These are phyloP conservation scores for Isoperla grammatica DNA, from an alignment of 2,888 invertebrate genomes.

Conservation along the genomic window DNA sequence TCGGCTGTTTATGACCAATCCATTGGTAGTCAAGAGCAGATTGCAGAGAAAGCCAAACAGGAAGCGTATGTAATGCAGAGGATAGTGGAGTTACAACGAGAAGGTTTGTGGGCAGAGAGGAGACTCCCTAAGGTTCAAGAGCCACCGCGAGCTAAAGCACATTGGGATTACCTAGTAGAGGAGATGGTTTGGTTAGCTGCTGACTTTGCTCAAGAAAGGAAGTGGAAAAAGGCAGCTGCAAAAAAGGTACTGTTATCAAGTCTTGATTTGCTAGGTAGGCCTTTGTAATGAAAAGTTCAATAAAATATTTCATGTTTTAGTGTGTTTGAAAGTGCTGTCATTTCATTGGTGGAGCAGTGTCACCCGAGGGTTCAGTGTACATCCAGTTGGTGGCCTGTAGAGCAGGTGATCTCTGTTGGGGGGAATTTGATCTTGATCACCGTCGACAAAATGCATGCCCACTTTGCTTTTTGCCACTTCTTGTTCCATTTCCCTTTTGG, in stretches of 20 bases:
- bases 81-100: constrained; percentile 85
- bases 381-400: too few species aligned
- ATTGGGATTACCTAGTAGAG: constrained; percentile 98
- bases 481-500: too few species aligned
- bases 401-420: too few species aligned
- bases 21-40: constrained; percentile 61
- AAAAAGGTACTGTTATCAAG: constrained; percentile 56
- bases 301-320: neutral
- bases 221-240: constrained; percentile 95
- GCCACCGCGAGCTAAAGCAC: constrained; percentile 83
- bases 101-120: constrained; percentile 92
- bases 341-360: too few species aligned
- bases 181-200: constrained; percentile 99
- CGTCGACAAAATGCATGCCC: too few species aligned
- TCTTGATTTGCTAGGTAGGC: neutral
- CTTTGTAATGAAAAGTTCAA: too few species aligned
- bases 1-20: constrained; percentile 32
- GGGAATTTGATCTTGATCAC: too few species aligned
- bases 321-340: too few species aligned
- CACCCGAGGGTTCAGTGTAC: too few species aligned
- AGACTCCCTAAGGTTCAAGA: constrained; percentile 88
- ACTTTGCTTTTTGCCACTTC: too few species aligned
- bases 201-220: constrained; percentile 95
- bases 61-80: constrained; percentile 93
- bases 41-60: constrained; percentile 81